These are phyloP conservation scores for Drosophila nr. medialis DNA, from an alignment of 2,888 invertebrate species.

Conservation along the genomic window DNA sequence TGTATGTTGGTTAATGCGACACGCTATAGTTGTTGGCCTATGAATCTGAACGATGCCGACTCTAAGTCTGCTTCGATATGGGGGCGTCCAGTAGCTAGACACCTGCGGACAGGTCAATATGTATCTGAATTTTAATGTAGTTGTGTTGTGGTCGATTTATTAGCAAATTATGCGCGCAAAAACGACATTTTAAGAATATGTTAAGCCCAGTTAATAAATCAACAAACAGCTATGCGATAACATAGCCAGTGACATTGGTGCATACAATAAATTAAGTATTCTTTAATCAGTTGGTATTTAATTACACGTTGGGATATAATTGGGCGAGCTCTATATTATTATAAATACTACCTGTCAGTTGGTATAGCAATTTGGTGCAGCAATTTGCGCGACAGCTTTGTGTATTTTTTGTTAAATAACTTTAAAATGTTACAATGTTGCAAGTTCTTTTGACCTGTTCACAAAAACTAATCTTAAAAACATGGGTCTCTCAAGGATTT, in stretches of 20 bases:
- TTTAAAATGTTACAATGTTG: background rate
- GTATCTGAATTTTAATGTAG: background rate
- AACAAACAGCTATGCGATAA: constrained; percentile 40
- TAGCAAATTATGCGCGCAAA: constrained; percentile 49
- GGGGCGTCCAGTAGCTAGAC: constrained; percentile 44
- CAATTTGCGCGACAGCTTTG: background rate
- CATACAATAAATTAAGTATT: constrained; percentile 14
- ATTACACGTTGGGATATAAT: background rate
- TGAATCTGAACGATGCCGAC: constrained; percentile 17
- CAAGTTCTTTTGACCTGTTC: background rate
- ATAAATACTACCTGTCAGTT: background rate
- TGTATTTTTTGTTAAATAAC: background rate
- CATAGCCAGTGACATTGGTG: constrained; percentile 1
- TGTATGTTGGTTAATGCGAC: constrained; percentile 45
- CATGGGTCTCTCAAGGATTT: background rate
- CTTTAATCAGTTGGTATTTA: background rate
- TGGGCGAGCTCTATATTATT: background rate
- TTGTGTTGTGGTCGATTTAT: constrained; percentile 25
- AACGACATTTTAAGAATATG: constrained; percentile 7
- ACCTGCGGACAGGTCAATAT: constrained; percentile 29
- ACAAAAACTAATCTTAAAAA: background rate
- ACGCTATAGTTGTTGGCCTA: constrained; percentile 43
- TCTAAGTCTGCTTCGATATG: constrained; percentile 16
- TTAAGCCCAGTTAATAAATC: constrained; percentile 29
- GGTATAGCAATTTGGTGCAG: background rate